These are phyloP conservation scores for Parapsyche elsis DNA, from an alignment of 1,140 invertebrate genomes.

Conservation along the genomic window DNA sequence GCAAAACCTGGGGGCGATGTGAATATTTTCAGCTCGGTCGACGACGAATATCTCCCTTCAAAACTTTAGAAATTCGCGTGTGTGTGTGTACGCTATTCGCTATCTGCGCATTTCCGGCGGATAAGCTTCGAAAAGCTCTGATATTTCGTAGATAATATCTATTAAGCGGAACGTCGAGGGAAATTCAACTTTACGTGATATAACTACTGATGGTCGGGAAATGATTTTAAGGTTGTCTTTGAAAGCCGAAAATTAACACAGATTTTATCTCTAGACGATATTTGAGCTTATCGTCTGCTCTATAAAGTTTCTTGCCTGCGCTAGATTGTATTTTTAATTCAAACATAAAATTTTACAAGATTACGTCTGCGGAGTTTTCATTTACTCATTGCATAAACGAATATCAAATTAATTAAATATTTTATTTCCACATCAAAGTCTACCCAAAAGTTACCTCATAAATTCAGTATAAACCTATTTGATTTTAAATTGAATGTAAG, in stretches of 20 bases:
- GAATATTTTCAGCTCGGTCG: slow-evolving; percentile 25
- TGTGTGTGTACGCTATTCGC: background rate
- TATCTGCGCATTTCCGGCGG: background rate
- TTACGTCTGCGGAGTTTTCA: too few relatives aligned
- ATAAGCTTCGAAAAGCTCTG: slow-evolving; percentile 18
- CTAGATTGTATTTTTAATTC: too few relatives aligned
- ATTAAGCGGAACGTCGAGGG: background rate
- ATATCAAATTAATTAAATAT: too few relatives aligned
- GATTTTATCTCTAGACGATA: background rate
- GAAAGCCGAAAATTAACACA: slow-evolving; percentile 1
- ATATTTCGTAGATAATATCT: slow-evolving; percentile 24
- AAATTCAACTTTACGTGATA: slow-evolving; percentile 11
- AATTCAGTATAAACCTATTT: too few relatives aligned
- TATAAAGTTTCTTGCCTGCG: too few relatives aligned
- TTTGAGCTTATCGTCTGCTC: background rate
- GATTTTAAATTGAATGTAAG: too few relatives aligned
- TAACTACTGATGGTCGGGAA: slow-evolving; percentile 8
- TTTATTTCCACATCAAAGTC: too few relatives aligned
- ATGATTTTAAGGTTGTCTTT: background rate
- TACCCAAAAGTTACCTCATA: too few relatives aligned
- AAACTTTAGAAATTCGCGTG: background rate
- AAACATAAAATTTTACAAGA: too few relatives aligned
- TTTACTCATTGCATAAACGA: too few relatives aligned
- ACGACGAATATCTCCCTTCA: background rate
- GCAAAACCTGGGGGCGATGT: slow-evolving; percentile 12